These are phyloP conservation scores for Pungitius pungitius DNA, from an alignment of 2,113 vertebrate species.

Conservation along the genomic window DNA sequence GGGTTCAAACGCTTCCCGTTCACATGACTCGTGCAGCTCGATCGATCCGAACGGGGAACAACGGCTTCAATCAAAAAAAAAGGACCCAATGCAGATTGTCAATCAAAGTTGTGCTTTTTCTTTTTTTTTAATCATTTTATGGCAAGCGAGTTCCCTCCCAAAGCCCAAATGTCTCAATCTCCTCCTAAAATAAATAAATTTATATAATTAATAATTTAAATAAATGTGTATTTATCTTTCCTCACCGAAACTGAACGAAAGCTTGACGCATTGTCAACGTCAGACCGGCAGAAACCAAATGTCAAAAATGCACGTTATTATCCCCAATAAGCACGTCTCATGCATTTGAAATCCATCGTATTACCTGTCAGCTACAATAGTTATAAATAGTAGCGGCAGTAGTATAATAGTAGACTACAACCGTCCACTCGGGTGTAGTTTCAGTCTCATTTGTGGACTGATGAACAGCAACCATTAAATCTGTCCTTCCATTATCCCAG, in stretches of 20 bases:
- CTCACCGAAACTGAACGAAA: too few relatives aligned
- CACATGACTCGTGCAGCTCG: constrained; percentile 22
- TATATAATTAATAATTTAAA: too few relatives aligned
- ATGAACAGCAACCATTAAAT: too few relatives aligned
- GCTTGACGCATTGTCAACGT: constrained; percentile 17
- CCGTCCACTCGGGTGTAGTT: too few relatives aligned
- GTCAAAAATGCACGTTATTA: constrained; percentile 26
- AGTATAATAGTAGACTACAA: too few relatives aligned
- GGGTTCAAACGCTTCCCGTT: constrained; percentile 36
- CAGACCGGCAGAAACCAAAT: constrained; percentile 7
- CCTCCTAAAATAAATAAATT: neutral
- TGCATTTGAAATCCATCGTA: constrained; percentile 47
- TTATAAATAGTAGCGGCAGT: constrained; percentile 29
- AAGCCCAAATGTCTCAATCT: neutral
- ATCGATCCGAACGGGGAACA: constrained; percentile 11
- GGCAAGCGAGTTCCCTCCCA: neutral
- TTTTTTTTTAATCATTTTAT: neutral
- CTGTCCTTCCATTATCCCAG: too few relatives aligned
- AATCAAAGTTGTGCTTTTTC: neutral
- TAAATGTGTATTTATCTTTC: too few relatives aligned
- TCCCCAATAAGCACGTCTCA: constrained; percentile 23
- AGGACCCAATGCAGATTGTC: neutral
- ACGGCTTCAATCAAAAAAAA: constrained; percentile 32
- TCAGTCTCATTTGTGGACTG: too few relatives aligned
- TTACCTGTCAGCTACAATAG: constrained; percentile 31